A percentile compares a stretch with the other conserved stretches of the same genome.
These are phyloP conservation scores for Panthera leo DNA, from an alignment of 2,113 vertebrate genomes.

Conservation along the genomic window DNA sequence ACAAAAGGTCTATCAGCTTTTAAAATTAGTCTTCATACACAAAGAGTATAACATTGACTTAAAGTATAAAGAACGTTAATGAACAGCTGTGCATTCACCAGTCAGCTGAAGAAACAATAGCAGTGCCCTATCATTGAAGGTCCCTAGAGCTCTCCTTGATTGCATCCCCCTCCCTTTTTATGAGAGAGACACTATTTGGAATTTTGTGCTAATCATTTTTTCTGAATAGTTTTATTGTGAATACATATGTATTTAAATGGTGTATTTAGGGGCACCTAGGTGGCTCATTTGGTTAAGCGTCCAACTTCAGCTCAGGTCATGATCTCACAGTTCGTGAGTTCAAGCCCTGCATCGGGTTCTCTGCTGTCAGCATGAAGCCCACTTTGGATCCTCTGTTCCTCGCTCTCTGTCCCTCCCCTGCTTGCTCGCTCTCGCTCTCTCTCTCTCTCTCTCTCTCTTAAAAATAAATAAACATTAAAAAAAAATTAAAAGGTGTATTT, in stretches of 20 bases:
- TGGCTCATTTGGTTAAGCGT: too few species aligned
- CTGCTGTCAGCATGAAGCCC: too few species aligned
- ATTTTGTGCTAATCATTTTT: not conserved
- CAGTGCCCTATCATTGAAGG: not conserved
- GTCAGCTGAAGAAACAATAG: not conserved
- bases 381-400: too few species aligned
- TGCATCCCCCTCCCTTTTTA: not conserved
- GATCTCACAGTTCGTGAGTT: too few species aligned
- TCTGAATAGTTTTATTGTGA: slow-evolving; percentile 1
- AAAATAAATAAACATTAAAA: too few species aligned
- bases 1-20: not conserved
- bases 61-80: not conserved
- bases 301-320: too few species aligned
- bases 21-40: not conserved
- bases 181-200: not conserved
- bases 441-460: too few species aligned
- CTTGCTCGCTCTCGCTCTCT: too few species aligned
- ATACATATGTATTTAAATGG: not conserved
- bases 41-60: not conserved
- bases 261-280: not conserved
- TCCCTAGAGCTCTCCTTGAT: not conserved
- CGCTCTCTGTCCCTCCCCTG: too few species aligned
- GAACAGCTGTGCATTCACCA: not conserved
- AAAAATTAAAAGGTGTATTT: not conserved
- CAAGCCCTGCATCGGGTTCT: too few species aligned